These are phyloP conservation scores for Anthophora plumipes DNA, from an alignment of 2,888 invertebrate species.

Conservation along the genomic window DNA sequence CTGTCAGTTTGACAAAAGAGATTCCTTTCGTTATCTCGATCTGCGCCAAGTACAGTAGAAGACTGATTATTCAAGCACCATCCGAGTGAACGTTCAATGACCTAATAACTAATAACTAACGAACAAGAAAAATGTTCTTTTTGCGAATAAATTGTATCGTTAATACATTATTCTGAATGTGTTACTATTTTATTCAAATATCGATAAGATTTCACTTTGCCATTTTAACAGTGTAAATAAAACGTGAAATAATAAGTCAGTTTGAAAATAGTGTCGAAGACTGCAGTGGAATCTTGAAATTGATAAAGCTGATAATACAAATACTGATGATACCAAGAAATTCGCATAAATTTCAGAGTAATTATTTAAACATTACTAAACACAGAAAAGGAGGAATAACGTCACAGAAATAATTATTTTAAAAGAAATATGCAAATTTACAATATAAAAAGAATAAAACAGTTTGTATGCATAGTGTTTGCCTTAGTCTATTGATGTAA, in stretches of 20 bases:
- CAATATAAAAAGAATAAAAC: no score
- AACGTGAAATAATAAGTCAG: constrained; percentile 1
- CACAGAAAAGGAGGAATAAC: no score
- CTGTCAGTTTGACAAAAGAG: constrained; percentile 12
- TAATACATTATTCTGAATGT: background rate
- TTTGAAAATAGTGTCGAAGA: background rate
- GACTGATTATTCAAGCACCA: background rate
- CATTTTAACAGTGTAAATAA: background rate
- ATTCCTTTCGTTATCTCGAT: background rate
- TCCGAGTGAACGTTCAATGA: background rate
- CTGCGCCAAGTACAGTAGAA: background rate
- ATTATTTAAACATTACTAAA: no score
- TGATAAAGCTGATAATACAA: background rate
- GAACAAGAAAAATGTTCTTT: background rate
- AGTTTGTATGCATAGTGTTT: no score
- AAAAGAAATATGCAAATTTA: no score
- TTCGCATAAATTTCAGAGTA: no score
- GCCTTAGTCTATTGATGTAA: no score
- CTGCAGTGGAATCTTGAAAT: background rate
- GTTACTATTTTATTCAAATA: constrained; percentile 12
- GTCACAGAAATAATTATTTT: no score
- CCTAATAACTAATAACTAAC: background rate
- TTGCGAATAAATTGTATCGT: constrained; percentile 25
- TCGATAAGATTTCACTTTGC: constrained; percentile 9
- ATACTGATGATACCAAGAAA: background rate